Evolutionary conservation across 2,888 invertebrate genomes (phyloP), one percentile per base, ranked within the genome.

Genomic region (Sphaeridia pumilis): DNA sequence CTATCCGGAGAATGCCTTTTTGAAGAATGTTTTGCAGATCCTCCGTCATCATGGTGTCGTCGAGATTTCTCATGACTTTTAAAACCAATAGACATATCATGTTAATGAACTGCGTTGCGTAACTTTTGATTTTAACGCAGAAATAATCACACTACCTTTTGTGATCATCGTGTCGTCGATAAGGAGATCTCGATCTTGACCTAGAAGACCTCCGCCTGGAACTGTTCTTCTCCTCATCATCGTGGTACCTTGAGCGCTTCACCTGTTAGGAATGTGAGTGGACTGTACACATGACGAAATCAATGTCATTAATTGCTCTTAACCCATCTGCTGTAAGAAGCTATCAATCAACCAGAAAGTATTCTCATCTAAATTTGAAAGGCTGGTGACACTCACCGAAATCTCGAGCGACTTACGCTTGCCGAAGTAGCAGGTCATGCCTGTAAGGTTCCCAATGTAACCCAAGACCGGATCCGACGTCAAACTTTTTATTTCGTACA

Each of bases 241-340:
- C 35, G 41, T 28, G 26, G 4, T 27, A 26, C 14, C 49, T 55
- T 31, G 46, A 49, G 12, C 52, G 48, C 52, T 57, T 58, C 53
- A 59, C 61, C 58, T 61, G 59, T 59, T 54, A 58, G 57, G 58
- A 61, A 61, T 58, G 57, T 55, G 57, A 61, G 55, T 58, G 57
- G 56, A 60, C 58, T 60, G 56, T 58, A 58, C 35, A 35, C 49
- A 42, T 28, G 28, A 49, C 41, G 43, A 17, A 17, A 38, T 5
- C 7, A 31, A 14, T 31, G 31, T 31, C 14, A 31, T 14, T 10
- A 31, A 10, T 31, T 31, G 7, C 14, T 14, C 14, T 31, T 31
- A 14, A n/a, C n/a, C n/a, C n/a, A n/a, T n/a, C n/a, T n/a, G n/a
- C n/a, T n/a, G n/a, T n/a, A n/a, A n/a, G n/a, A n/a, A n/a, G n/a